These are phyloP conservation scores for Phocides pigmalion DNA, from an alignment of 1,140 invertebrate genomes.

Conservation along the genomic window DNA sequence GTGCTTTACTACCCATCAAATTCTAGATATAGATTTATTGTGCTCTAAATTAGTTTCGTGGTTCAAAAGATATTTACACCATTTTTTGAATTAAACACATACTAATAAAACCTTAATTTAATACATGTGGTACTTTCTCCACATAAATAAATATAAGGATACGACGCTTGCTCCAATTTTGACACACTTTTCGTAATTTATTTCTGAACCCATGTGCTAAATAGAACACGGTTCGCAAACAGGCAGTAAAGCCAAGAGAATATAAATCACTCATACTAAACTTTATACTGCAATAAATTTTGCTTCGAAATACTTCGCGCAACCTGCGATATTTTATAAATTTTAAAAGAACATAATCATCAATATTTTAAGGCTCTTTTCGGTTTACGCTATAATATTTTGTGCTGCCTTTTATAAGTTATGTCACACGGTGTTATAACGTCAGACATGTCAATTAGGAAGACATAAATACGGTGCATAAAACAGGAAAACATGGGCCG, in stretches of 20 bases:
- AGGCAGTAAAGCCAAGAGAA: constrained; percentile 24
- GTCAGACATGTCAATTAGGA: constrained; percentile 51
- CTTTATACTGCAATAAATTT: constrained; percentile 35
- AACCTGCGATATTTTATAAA: constrained; percentile 35
- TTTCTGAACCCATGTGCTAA: constrained; percentile 9
- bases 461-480: constrained; percentile 35
- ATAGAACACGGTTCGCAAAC: constrained; percentile 17
- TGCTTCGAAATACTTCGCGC: constrained; percentile 28
- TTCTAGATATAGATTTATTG: too few relatives aligned
- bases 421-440: constrained; percentile 40
- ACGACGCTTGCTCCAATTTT: neutral
- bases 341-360: constrained; percentile 32
- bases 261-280: constrained; percentile 36
- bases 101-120: too few relatives aligned
- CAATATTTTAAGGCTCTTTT: constrained; percentile 20
- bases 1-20: too few relatives aligned
- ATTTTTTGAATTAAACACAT: too few relatives aligned
- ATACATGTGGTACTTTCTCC: too few relatives aligned
- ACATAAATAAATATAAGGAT: neutral
- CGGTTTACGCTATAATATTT: constrained; percentile 1
- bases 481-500: neutral
- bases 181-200: neutral
- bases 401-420: constrained; percentile 37
- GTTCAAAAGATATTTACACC: too few relatives aligned
- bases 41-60: too few relatives aligned